These are phyloP conservation scores for Plebejus melissa DNA, from an alignment of 2,888 invertebrate genomes.

Conservation along the genomic window DNA sequence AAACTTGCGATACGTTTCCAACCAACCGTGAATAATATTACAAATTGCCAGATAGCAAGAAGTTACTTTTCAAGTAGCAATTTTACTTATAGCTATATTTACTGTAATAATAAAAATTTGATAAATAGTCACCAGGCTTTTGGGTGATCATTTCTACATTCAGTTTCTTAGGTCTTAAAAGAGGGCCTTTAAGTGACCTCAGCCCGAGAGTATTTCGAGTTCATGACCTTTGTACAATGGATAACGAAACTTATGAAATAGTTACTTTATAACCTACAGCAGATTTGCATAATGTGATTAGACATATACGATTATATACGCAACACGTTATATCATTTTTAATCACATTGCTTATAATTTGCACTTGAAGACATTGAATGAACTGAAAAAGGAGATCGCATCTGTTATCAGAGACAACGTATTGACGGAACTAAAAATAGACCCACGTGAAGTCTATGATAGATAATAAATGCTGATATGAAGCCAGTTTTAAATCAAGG, in stretches of 20 bases:
- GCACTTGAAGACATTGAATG: background rate
- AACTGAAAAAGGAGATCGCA: background rate
- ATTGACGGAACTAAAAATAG: background rate
- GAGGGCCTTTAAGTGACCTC: background rate
- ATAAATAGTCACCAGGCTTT: background rate
- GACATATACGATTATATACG: constrained; percentile 12
- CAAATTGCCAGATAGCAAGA: background rate
- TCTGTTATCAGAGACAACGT: background rate
- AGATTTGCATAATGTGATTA: constrained; percentile 16
- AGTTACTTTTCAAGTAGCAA: background rate
- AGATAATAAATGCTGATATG: background rate
- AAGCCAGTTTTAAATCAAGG: background rate
- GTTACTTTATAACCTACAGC: background rate
- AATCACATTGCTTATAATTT: constrained; percentile 3
- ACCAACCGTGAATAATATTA: background rate
- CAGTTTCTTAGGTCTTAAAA: background rate
- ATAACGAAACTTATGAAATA: constrained; percentile 19
- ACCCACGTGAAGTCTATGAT: background rate
- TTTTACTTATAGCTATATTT: background rate
- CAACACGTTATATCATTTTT: constrained; percentile 4
- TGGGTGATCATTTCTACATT: background rate
- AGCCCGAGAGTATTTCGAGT: background rate
- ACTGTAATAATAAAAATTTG: background rate
- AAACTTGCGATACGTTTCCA: background rate
- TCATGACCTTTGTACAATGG: constrained; percentile 6